Base-by-base conservation (phyloP, 1,140 invertebrate species). In the Ectropis grisescens region DNA sequence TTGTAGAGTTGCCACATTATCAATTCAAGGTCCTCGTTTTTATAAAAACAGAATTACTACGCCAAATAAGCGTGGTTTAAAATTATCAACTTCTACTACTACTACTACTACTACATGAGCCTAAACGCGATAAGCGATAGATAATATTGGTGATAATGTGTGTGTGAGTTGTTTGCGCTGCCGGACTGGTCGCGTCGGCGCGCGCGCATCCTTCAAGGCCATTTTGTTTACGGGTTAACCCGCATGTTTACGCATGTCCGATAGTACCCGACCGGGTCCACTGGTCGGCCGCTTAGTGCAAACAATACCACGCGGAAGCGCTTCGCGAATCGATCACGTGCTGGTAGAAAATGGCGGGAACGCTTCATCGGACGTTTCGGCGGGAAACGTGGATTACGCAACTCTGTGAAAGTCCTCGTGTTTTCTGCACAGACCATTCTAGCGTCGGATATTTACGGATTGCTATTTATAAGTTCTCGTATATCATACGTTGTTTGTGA, bases 301-400 rank as follows among this genome's bases (percentile, higher is more conserved):
- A 36, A 24, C 28, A 19, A 19, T 19, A 50, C 22, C 30, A 32
- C n/a, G 29, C 29, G 13, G 19, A 53, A 16, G 25, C 29, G 25
- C 53, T 51, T 39, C 49, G 29, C 19, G 49, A 75, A 58, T 54
- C 43, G 29, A 56, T 42, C 49, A 59, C 11, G 32, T 56, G 51
- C 27, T 25, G 37, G 37, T 29, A 58, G 52, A 74, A 67, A 72
- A 75, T 72, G 68, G 71, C 75, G 75, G 57, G 71, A 79, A 58
- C 61, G 59, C 60, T 76, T 39, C 75, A 76, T 80, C 76, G 71
- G 74, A 57, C 48, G 39, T 61, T 79, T 69, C n/a, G 71, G 71
- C 71, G 71, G 71, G 61, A 80, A 72, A 61, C 36, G n/a, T 37
- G 32, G n/a, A 24, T 74, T 70, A 47, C 67, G 49, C 58, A 74